A percentile compares a stretch with the other conserved stretches of the same genome.
Evolutionary conservation across 2,888 invertebrate species (phyloP).

Genomic region (Catocala sponsa): DNA sequence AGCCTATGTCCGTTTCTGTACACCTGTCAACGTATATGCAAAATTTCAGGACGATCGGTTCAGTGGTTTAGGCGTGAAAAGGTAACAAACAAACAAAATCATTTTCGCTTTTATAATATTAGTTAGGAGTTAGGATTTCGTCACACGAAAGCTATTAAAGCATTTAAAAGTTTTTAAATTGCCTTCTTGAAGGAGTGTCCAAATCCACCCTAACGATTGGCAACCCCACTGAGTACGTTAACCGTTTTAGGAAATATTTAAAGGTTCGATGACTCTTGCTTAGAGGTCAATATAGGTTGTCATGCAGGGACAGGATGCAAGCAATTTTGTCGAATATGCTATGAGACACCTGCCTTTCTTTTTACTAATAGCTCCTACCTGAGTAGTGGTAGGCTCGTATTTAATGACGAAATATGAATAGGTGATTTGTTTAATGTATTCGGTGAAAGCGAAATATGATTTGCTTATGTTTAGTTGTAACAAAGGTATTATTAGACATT

Average conservation of each 20-base stretch:
- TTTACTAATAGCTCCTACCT: slow-evolving; percentile 29
- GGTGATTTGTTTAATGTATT: slow-evolving; percentile 19
- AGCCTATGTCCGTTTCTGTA: too few species aligned
- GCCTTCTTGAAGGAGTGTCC: slow-evolving; percentile 22
- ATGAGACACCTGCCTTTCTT: slow-evolving; percentile 52
- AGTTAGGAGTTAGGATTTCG: too few species aligned
- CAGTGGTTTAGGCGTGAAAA: too few species aligned
- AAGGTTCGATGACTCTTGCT: slow-evolving; percentile 79
- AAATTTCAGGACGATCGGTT: too few species aligned
- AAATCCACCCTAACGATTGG: slow-evolving; percentile 56
- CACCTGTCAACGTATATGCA: too few species aligned
- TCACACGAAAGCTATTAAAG: too few species aligned
- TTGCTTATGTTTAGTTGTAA: not conserved
- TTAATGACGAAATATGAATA: slow-evolving; percentile 30
- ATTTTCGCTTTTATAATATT: too few species aligned
- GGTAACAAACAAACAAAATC: too few species aligned
- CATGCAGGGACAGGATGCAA: slow-evolving; percentile 65
- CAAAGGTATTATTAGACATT: too few species aligned
- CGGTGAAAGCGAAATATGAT: slow-evolving; percentile 5
- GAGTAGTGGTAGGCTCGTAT: slow-evolving; percentile 35
- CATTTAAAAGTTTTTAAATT: too few species aligned
- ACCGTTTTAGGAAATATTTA: slow-evolving; percentile 83
- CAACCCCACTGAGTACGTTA: slow-evolving; percentile 69
- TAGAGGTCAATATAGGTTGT: slow-evolving; percentile 74
- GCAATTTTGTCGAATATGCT: slow-evolving; percentile 50